A percentile compares a stretch with the other conserved stretches of the same genome.
These are phyloP conservation scores for Glaucidium brasilianum DNA, from an alignment of 2,113 vertebrate species.

Conservation along the genomic window DNA sequence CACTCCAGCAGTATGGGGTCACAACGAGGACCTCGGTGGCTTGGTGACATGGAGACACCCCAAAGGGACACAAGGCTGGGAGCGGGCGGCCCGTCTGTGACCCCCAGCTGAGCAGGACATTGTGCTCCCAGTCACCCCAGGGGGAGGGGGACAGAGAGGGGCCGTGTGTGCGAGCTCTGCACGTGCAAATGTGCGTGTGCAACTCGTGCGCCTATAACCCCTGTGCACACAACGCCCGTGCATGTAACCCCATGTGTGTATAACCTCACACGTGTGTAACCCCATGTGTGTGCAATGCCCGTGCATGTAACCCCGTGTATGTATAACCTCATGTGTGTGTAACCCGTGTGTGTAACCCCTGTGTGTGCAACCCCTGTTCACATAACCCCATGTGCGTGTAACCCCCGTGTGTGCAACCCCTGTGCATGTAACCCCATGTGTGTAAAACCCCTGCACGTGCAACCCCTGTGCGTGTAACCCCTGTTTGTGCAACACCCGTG, in stretches of 20 bases:
- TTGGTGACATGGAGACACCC: not conserved
- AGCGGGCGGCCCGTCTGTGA: no score
- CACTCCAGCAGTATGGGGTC: not conserved
- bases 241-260: not conserved
- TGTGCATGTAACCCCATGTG: no score
- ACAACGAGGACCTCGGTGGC: not conserved
- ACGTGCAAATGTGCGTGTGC: no score
- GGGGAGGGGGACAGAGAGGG: not conserved
- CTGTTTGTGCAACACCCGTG: no score
- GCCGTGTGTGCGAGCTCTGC: not conserved
- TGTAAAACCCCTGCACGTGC: no score
- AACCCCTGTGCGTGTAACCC: no score
- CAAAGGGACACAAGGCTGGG: not conserved
- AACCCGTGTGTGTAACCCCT: no score
- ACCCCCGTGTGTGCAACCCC: not conserved
- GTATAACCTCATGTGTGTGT: not conserved
- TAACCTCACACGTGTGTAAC: not conserved
- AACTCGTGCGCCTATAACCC: no score
- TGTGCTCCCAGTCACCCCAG: not conserved
- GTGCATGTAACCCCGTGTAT: rapidly evolving
- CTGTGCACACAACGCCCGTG: no score
- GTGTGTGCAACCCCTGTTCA: no score
- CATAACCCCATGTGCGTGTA: no score
- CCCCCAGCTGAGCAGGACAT: not conserved
- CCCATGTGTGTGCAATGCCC: not conserved